A percentile compares a stretch with the other conserved stretches of the same genome.
These are phyloP conservation scores for Emys orbicularis DNA, from an alignment of 2,797 vertebrate species.

Conservation along the genomic window DNA sequence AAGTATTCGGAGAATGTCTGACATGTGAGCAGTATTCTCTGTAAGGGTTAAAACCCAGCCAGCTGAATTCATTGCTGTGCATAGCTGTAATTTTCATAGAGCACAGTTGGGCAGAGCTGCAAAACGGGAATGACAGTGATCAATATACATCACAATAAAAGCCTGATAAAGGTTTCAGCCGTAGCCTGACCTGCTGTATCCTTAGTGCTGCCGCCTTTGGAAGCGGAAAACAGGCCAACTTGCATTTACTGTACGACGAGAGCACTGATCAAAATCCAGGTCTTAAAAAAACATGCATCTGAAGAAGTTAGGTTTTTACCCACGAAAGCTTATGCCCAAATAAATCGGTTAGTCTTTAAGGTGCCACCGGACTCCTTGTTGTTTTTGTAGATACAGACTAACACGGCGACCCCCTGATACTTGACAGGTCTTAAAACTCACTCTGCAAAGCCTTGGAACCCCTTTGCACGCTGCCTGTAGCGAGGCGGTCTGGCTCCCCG, in stretches of 20 bases:
- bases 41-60: conserved; percentile 16
- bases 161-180: conserved; percentile 30
- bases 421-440: background rate
- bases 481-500: no score
- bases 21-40: conserved; percentile 15
- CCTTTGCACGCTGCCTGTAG: background rate
- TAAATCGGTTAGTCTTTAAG: no score
- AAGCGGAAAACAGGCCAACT: conserved; percentile 7
- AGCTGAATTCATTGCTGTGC: background rate
- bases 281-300: no score
- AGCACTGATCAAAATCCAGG: background rate
- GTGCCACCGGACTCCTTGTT: no score
- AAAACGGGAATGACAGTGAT: conserved; percentile 50
- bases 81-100: conserved; percentile 22
- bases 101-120: conserved; percentile 27
- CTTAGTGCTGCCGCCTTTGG: background rate
- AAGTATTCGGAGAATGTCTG: background rate
- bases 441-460: background rate
- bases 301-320: no score
- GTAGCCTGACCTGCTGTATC: background rate
- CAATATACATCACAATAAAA: conserved; percentile 50
- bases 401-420: no score
- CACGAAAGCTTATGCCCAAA: no score
- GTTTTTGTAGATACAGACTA: no score
- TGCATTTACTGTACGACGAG: background rate